Conservation (phyloP, 2,797 vertebrate species). For the Oreochromis grahami region DNA sequence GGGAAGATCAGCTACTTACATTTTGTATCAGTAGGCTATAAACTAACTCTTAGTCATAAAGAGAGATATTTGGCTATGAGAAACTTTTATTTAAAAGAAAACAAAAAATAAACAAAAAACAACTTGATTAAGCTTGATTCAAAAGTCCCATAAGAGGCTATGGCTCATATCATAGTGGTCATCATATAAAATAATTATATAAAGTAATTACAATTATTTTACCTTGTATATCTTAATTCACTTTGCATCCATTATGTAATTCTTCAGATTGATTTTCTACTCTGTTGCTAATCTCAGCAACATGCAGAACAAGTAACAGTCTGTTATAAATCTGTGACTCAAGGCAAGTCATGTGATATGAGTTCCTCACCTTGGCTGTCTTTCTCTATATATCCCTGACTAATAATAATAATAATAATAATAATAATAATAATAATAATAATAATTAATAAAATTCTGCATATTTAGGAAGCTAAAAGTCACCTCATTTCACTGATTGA, state of each 20-base stretch:
- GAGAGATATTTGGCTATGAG: not conserved
- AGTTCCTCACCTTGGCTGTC: not conserved
- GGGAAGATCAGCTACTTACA: not conserved
- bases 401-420: no score
- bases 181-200: not conserved
- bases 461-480: constrained; percentile 2
- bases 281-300: not conserved
- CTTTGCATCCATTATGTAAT: not conserved
- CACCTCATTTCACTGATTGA: constrained; percentile 25
- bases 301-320: not conserved
- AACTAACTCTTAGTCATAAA: not conserved
- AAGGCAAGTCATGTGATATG: not conserved
- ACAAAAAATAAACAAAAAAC: not conserved
- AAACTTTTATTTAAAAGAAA: not conserved
- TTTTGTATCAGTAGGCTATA: not conserved
- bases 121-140: not conserved
- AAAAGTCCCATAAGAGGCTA: not conserved
- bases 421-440: no score
- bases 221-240: not conserved
- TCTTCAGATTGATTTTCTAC: not conserved
- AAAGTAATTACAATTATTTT: not conserved
- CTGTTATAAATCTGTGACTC: not conserved
- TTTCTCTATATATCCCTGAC: not conserved
- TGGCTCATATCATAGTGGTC: not conserved
- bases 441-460: not conserved